Percentiles rank a stretch among this genome's conserved stretches.
phyloP scores from a whole-genome alignment of 1,140 invertebrate species.

The Zaprionus ornatus region DNA sequence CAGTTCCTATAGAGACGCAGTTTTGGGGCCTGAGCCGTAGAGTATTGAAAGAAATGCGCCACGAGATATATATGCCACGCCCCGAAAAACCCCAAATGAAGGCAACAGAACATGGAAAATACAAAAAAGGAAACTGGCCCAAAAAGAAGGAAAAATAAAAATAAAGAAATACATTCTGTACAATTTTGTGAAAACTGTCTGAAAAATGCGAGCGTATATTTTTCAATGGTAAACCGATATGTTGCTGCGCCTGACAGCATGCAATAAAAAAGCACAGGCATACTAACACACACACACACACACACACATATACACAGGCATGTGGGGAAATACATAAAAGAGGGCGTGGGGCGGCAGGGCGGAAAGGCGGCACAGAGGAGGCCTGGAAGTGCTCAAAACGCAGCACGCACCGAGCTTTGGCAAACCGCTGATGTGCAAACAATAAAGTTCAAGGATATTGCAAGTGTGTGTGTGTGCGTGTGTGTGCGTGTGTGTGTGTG shows the following conservation, averaged over 20 bases:
- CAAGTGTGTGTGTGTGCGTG: not conserved
- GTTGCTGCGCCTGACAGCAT: conserved; percentile 71
- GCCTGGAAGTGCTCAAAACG: conserved; percentile 51
- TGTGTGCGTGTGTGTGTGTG: conserved; percentile 15
- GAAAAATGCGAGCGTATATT: conserved; percentile 70
- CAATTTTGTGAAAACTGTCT: conserved; percentile 73
- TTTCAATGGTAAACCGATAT: conserved; percentile 77
- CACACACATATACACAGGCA: conserved; percentile 13
- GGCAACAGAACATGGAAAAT: conserved; percentile 12
- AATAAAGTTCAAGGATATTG: conserved; percentile 82
- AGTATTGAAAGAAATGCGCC: conserved; percentile 15
- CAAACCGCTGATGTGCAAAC: conserved; percentile 81
- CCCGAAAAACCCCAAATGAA: conserved; percentile 8
- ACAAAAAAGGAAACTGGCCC: conserved; percentile 10
- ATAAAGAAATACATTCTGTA: conserved; percentile 54
- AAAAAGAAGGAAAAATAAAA: conserved; percentile 31
- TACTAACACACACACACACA: conserved; percentile 23
- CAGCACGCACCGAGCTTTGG: conserved; percentile 54
- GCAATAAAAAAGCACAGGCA: conserved; percentile 66
- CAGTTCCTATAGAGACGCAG: not conserved
- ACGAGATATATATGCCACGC: conserved; percentile 9
- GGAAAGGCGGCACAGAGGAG: conserved; percentile 44
- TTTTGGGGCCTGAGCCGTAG: not conserved
- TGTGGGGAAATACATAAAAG: conserved; percentile 28
- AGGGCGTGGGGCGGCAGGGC: conserved; percentile 18